Conservation (phyloP, 2,113 vertebrate genomes). For the Ceuthmochares aereus region DNA sequence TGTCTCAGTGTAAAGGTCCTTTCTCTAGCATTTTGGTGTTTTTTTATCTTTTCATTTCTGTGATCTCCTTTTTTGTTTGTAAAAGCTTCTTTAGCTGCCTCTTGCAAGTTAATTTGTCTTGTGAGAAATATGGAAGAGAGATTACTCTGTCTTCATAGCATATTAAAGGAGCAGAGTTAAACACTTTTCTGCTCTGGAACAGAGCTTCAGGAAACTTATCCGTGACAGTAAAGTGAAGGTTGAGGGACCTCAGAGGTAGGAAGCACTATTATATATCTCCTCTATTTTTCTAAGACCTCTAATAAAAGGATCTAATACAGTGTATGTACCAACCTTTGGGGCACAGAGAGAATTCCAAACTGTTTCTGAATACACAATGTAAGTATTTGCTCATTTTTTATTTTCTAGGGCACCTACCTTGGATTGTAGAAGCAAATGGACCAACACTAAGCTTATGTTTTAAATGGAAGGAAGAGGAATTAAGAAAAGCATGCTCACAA, state of each 20-base stretch:
- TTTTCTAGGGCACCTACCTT: background rate
- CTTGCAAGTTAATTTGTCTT: background rate
- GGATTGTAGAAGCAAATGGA: background rate
- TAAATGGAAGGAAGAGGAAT: background rate
- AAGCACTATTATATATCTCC: background rate
- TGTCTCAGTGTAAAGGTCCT: background rate
- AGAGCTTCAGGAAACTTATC: background rate
- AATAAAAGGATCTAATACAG: background rate
- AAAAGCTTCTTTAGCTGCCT: background rate
- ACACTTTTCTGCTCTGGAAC: background rate
- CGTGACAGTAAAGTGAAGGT: background rate
- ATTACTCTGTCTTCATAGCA: background rate
- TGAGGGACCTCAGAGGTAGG: background rate
- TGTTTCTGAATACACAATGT: background rate
- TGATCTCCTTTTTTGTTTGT: background rate
- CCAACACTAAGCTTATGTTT: background rate
- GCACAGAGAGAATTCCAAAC: background rate
- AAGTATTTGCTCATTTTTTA: background rate
- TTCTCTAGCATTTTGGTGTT: background rate
- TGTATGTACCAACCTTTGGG: background rate
- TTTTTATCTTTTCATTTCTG: background rate
- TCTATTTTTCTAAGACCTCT: background rate
- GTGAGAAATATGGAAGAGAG: background rate
- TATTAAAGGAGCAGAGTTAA: constrained; percentile 8
- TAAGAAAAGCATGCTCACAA: background rate